A percentile compares a stretch with the other conserved stretches of the same genome.
Evolutionary conservation across 2,888 invertebrate genomes (phyloP).

Genomic region (Eilema griseolum): DNA sequence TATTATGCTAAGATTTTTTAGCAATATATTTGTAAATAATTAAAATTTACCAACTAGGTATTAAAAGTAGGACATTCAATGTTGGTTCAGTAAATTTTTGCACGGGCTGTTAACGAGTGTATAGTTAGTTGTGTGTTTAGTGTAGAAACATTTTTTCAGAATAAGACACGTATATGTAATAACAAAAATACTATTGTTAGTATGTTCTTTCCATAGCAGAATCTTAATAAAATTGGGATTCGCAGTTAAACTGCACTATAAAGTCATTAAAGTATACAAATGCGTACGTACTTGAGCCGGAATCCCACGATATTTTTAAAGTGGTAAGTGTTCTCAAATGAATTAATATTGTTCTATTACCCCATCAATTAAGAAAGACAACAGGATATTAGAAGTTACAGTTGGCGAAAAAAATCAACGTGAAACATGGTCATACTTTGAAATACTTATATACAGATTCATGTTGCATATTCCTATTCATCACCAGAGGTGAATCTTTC

Average conservation of each 20-base stretch:
- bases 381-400: not conserved
- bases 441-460: not conserved
- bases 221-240: not conserved
- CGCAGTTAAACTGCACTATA: not conserved
- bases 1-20: conserved; percentile 1
- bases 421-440: not conserved
- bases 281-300: not conserved
- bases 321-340: not conserved
- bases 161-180: not conserved
- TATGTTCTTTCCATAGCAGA: not conserved
- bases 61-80: not conserved
- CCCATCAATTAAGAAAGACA: not conserved
- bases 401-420: not conserved
- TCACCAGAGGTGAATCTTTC: not conserved
- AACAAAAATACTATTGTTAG: not conserved
- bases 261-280: not conserved
- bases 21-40: conserved; percentile 39
- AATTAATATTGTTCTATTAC: not conserved
- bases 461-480: not conserved
- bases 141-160: not conserved
- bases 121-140: not conserved
- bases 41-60: conserved; percentile 8
- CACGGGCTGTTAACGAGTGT: too few species aligned
- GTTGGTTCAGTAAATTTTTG: not conserved
- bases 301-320: not conserved